Evolutionary conservation across 2,888 invertebrate genomes (phyloP), one percentile per base, ranked within the genome.

Genomic region (Mantis religiosa): DNA sequence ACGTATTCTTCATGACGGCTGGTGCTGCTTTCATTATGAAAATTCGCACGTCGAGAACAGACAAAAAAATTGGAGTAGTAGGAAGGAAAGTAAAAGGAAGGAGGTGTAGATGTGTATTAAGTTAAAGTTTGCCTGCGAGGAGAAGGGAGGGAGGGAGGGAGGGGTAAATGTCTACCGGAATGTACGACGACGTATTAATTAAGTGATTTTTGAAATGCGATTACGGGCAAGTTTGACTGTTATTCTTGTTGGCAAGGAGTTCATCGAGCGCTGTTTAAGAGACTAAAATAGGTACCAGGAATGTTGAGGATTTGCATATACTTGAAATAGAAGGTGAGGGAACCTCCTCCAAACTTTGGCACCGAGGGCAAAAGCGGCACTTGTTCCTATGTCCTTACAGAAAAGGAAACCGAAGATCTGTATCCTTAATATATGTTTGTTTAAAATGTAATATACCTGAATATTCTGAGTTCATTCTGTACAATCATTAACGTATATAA

Each of bases 181-280:
- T 89, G 30, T 54, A 54, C 85, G 88, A 54, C 85, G 88, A 83
- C 85, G 89, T 83, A 86, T 85, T 85, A 88, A 88, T 89, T 89
- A 85, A 88, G 89, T 88, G 88, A 89, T 88, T 83, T 88, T 89
- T 88, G 54, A 88, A 88, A 88, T 82, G 83, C 82, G 85, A 83
- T 88, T 88, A 85, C 82, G 82, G 30, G 28, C 88, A 86, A 81
- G 41, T 83, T 86, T 34, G 83, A 82, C 82, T 89, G 89, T 89
- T 89, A 88, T 89, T 89, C 85, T 89, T 27, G 86, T 81, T 85
- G 82, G 82, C 82, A 30, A 41, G 41, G 86, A 84, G 83, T 83
- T 86, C 25, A 28, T 20, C 83, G 71, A 83, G 27, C 41, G 14
- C 47, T 81, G 82, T 85, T 85, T 34, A 85, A 82, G 86, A 71